Evolutionary conservation across 2,113 vertebrate genomes (phyloP).

Genomic region (Laterallus jamaicensis): DNA sequence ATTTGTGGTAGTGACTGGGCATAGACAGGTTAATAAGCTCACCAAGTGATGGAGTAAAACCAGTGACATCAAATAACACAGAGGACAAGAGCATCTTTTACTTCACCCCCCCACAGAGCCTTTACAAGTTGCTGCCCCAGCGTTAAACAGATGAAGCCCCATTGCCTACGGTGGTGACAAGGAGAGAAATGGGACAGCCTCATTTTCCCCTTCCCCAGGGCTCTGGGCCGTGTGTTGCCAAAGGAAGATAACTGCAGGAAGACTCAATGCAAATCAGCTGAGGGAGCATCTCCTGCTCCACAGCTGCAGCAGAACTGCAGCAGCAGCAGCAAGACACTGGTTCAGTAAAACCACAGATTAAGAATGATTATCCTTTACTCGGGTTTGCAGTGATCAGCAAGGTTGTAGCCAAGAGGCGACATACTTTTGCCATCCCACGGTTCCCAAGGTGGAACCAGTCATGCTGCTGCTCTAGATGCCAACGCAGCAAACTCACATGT

Average conservation of each 20-base stretch:
- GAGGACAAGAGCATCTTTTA: neutral
- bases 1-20: neutral
- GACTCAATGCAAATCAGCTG: neutral
- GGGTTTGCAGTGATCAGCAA: constrained; percentile 22
- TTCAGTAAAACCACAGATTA: constrained; percentile 38
- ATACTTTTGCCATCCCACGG: neutral
- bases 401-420: neutral
- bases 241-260: neutral
- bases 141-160: neutral
- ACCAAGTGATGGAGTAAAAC: neutral
- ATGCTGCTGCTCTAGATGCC: neutral
- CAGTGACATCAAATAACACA: neutral
- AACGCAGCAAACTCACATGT: neutral
- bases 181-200: neutral
- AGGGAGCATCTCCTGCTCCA: neutral
- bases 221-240: neutral
- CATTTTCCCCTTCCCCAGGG: neutral
- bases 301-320: constrained; percentile 33
- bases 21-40: neutral
- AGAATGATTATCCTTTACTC: constrained; percentile 10
- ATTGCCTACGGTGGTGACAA: neutral
- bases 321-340: neutral
- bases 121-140: neutral
- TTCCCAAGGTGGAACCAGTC: neutral
- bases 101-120: neutral